A percentile compares a stretch with the other conserved stretches of the same genome.
Evolutionary conservation across 2,888 invertebrate genomes (phyloP).

Genomic region (Agrotis clavis): DNA sequence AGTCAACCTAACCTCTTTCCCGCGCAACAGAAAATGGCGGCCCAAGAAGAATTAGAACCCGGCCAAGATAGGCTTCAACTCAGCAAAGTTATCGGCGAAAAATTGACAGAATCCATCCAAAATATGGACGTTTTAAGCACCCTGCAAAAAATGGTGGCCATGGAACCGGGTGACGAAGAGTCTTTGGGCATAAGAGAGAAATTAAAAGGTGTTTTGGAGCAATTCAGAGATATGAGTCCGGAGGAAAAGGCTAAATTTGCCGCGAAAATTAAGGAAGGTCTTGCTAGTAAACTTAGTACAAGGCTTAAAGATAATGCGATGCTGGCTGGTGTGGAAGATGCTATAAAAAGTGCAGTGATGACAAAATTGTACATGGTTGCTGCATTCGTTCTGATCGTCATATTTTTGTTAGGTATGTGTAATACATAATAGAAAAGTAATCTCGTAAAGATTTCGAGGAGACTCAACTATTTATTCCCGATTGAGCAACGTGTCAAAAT

Average conservation of each 20-base stretch:
- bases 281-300: constrained; percentile 76
- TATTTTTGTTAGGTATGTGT: constrained; percentile 79
- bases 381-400: constrained; percentile 74
- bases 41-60: constrained; percentile 29
- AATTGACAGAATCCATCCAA: constrained; percentile 79
- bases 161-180: constrained; percentile 78
- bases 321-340: constrained; percentile 77
- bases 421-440: not conserved
- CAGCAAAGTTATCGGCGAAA: constrained; percentile 76
- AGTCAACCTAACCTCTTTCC: constrained; percentile 28
- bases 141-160: constrained; percentile 79
- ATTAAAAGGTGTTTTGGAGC: constrained; percentile 75
- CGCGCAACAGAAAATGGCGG: constrained; percentile 65
- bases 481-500: too few species aligned
- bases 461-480: too few species aligned
- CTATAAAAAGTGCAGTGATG: constrained; percentile 76
- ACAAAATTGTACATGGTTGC: constrained; percentile 76
- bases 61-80: constrained; percentile 66
- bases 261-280: constrained; percentile 78
- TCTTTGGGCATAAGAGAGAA: constrained; percentile 77
- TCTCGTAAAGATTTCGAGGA: too few species aligned
- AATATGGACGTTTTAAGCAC: constrained; percentile 81
- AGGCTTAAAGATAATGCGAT: constrained; percentile 76
- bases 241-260: constrained; percentile 80
- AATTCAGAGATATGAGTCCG: constrained; percentile 77